Conservation (phyloP, 2,888 invertebrate genomes). For the Pseudococcus longispinus region DNA sequence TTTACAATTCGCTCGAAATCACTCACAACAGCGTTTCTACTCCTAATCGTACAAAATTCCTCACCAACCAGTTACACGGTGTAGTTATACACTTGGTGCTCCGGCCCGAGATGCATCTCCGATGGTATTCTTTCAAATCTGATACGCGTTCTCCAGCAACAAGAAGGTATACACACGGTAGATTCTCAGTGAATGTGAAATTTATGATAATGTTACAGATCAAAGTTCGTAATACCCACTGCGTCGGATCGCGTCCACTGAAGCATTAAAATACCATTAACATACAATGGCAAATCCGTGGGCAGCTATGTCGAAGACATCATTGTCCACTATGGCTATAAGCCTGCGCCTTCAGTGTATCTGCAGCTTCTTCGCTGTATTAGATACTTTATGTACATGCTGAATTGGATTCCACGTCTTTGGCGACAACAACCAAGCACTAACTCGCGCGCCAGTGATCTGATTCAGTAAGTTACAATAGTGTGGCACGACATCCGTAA, state of each 20-base stretch:
- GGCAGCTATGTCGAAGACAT: constrained; percentile 55
- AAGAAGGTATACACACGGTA: neutral
- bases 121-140: constrained; percentile 33
- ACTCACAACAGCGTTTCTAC: neutral
- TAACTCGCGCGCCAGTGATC: constrained; percentile 52
- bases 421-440: constrained; percentile 39
- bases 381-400: neutral
- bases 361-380: neutral
- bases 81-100: neutral
- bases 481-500: constrained; percentile 50
- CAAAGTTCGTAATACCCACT: constrained; percentile 53
- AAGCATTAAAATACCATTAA: constrained; percentile 55
- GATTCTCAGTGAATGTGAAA: constrained; percentile 52
- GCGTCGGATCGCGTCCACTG: constrained; percentile 48
- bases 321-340: constrained; percentile 47
- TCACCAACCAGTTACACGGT: neutral
- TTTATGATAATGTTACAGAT: constrained; percentile 56
- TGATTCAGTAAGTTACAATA: constrained; percentile 51
- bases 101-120: neutral
- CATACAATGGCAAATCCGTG: constrained; percentile 54
- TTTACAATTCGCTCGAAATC: too few species aligned
- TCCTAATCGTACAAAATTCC: neutral
- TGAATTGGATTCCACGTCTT: constrained; percentile 48
- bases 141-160: neutral
- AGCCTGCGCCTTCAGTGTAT: neutral